Evolutionary conservation across 2,797 vertebrate genomes (phyloP).

Genomic region (Amphiprion clarkii): DNA sequence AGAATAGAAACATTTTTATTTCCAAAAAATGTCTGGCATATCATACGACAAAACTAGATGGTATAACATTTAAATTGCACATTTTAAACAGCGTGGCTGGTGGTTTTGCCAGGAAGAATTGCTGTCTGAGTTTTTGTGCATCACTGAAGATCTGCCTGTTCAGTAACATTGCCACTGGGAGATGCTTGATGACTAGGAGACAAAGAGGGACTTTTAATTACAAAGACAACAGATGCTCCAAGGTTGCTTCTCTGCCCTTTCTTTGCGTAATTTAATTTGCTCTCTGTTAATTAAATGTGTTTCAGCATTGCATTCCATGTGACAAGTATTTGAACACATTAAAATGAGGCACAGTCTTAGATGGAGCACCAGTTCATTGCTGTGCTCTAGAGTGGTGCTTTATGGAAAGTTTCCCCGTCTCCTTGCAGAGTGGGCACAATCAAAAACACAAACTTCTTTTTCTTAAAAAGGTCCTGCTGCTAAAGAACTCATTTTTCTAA

Average conservation of each 20-base stretch:
- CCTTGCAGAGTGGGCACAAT: background rate
- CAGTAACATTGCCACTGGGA: slow-evolving; percentile 68
- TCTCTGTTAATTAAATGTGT: slow-evolving; percentile 78
- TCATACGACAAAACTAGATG: background rate
- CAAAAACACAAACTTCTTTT: slow-evolving; percentile 16
- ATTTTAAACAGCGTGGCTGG: slow-evolving; percentile 4
- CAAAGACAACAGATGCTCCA: slow-evolving; percentile 79
- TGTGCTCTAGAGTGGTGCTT: background rate
- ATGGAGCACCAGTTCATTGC: background rate
- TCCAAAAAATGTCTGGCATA: background rate
- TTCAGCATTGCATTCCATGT: slow-evolving; percentile 59
- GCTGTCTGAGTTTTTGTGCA: slow-evolving; percentile 43
- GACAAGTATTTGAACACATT: slow-evolving; percentile 46
- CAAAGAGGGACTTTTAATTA: slow-evolving; percentile 81
- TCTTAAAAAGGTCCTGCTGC: slow-evolving; percentile 16
- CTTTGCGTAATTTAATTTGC: slow-evolving; percentile 79
- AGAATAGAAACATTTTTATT: background rate
- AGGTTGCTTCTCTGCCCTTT: slow-evolving; percentile 72
- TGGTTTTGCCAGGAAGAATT: slow-evolving; percentile 37
- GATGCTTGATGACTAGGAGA: slow-evolving; percentile 69
- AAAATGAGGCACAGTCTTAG: slow-evolving; percentile 31
- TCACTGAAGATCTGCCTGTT: slow-evolving; percentile 63
- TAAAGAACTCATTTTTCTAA: slow-evolving; percentile 4
- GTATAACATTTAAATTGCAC: background rate
- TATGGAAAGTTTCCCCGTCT: slow-evolving; percentile 7